phyloP scores from a whole-genome alignment of 1,140 invertebrate genomes.

The Akabosia matsudoensis region DNA sequence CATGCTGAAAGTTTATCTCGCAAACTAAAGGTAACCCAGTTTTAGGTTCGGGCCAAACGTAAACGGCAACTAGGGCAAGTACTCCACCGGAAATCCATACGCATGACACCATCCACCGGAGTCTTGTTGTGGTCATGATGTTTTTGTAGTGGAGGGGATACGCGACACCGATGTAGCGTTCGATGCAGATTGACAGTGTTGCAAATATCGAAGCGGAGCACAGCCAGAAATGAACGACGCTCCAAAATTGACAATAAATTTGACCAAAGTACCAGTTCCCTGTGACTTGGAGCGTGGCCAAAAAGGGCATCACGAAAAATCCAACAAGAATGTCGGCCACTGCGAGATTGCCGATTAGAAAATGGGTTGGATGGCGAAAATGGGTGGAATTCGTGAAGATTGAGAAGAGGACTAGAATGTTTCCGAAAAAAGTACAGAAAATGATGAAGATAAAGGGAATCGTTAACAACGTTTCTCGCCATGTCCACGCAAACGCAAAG shows the following conservation, averaged over 20 bases:
- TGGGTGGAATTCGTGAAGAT: neutral
- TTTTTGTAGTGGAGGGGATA: neutral
- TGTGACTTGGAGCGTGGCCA: neutral
- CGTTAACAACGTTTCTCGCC: too few relatives aligned
- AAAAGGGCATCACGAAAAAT: neutral
- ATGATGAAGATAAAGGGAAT: too few relatives aligned
- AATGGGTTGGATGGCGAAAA: neutral
- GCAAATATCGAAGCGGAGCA: neutral
- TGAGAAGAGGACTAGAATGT: neutral
- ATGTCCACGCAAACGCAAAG: too few relatives aligned
- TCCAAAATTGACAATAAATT: neutral
- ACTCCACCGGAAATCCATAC: neutral
- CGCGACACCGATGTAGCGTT: neutral
- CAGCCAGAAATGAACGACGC: neutral
- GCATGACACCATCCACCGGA: neutral
- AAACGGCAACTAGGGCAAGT: neutral
- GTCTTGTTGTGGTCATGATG: neutral
- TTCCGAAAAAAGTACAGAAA: neutral
- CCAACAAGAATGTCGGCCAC: neutral
- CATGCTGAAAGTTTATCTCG: neutral
- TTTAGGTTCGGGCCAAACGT: neutral
- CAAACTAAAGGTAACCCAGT: too few relatives aligned
- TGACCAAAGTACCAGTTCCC: neutral
- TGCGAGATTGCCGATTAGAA: neutral
- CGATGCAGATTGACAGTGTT: neutral